Percentiles rank a stretch among this genome's conserved stretches.
These are phyloP conservation scores for Corythornis madagascariensis DNA, from an alignment of 2,113 vertebrate species.

Conservation along the genomic window DNA sequence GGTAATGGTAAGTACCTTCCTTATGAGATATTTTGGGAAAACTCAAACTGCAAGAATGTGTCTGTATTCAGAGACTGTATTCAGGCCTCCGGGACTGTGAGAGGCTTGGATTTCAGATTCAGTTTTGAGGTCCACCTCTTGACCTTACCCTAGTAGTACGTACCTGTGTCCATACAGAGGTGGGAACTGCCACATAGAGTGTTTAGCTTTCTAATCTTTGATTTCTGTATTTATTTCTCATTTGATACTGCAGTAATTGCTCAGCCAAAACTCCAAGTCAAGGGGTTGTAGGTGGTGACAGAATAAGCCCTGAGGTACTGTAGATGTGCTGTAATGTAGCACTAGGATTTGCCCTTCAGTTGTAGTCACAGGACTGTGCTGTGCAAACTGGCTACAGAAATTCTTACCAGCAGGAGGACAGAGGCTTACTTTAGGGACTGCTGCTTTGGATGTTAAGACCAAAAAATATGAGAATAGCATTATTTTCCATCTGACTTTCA, in stretches of 20 bases:
- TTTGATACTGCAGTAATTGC: neutral
- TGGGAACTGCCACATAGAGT: neutral
- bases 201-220: neutral
- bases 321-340: neutral
- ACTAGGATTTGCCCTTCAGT: neutral
- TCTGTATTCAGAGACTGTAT: neutral
- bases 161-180: neutral
- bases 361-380: neutral
- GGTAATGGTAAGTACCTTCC: neutral
- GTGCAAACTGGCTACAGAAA: neutral
- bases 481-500: constrained; percentile 63
- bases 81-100: neutral
- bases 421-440: neutral
- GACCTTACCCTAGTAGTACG: neutral
- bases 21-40: neutral
- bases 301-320: neutral
- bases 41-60: neutral
- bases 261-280: neutral
- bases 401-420: neutral
- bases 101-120: neutral
- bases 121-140: neutral
- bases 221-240: neutral
- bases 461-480: constrained; percentile 32
- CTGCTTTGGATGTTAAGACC: constrained; percentile 22
- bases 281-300: neutral